Evolutionary conservation across 1,140 invertebrate genomes (phyloP).

Genomic region (Gonioctena quinquepunctata): DNA sequence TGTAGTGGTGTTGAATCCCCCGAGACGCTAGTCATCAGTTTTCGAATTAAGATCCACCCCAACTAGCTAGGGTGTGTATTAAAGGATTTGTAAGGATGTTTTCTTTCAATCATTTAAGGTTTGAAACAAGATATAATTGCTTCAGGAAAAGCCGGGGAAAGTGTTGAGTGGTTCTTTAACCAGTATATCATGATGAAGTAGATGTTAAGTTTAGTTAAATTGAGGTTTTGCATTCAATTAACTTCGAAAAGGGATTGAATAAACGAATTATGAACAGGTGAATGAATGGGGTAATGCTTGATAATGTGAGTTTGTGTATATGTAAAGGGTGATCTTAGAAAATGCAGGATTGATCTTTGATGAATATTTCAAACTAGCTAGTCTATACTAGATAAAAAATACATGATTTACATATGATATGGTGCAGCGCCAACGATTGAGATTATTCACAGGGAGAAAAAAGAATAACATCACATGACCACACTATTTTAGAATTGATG

Average conservation of each 20-base stretch:
- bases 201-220: neutral
- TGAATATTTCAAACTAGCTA: too few relatives aligned
- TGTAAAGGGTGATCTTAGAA: too few relatives aligned
- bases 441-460: too few relatives aligned
- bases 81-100: neutral
- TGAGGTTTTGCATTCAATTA: neutral
- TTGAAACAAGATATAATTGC: neutral
- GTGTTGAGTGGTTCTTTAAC: neutral
- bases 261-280: neutral
- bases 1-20: neutral
- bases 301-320: too few relatives aligned
- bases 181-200: neutral
- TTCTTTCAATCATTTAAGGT: neutral
- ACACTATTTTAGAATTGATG: too few relatives aligned
- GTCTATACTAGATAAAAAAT: too few relatives aligned
- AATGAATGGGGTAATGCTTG: neutral
- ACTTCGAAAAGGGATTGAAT: neutral
- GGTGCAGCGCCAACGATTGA: too few relatives aligned
- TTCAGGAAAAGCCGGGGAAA: neutral
- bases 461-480: too few relatives aligned
- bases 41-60: neutral
- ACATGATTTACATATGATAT: too few relatives aligned
- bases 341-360: too few relatives aligned
- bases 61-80: neutral
- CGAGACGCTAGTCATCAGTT: neutral